These are phyloP conservation scores for Drosophila oshimai DNA, from an alignment of 1,140 invertebrate genomes.

Conservation along the genomic window DNA sequence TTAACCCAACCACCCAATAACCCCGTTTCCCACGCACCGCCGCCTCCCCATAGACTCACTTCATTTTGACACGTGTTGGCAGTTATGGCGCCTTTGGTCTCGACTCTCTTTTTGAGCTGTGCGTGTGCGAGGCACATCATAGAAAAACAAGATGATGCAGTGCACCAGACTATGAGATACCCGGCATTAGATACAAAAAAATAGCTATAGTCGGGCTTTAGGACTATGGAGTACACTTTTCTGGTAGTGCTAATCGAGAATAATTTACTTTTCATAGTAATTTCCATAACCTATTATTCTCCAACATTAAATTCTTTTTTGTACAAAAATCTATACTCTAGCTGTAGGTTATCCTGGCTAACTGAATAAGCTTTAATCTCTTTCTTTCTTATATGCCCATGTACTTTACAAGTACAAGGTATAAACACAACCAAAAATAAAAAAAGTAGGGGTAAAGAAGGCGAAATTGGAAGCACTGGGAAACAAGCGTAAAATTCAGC, in stretches of 20 bases:
- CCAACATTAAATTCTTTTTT: no score
- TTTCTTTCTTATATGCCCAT: background rate
- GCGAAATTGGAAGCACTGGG: conserved; percentile 1
- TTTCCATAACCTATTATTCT: no score
- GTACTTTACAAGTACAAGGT: background rate
- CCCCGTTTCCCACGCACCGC: background rate
- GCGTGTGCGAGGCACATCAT: conserved; percentile 57
- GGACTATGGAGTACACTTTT: no score
- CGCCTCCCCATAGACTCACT: conserved; percentile 26
- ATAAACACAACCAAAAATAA: background rate
- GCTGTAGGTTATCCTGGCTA: no score
- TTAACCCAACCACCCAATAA: background rate
- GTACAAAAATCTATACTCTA: no score
- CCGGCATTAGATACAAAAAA: background rate
- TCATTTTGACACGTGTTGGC: conserved; percentile 74
- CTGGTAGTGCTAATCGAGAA: no score
- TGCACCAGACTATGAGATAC: background rate
- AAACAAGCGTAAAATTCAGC: conserved; percentile 29
- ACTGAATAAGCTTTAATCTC: no score
- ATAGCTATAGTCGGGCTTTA: no score
- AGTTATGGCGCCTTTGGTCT: conserved; percentile 65
- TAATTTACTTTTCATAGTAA: no score
- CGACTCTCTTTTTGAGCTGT: conserved; percentile 26
- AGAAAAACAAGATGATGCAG: conserved; percentile 33
- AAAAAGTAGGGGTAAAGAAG: background rate